Base-by-base conservation (phyloP, 2,797 vertebrate species). In the Coregonus ussuriensis region DNA sequence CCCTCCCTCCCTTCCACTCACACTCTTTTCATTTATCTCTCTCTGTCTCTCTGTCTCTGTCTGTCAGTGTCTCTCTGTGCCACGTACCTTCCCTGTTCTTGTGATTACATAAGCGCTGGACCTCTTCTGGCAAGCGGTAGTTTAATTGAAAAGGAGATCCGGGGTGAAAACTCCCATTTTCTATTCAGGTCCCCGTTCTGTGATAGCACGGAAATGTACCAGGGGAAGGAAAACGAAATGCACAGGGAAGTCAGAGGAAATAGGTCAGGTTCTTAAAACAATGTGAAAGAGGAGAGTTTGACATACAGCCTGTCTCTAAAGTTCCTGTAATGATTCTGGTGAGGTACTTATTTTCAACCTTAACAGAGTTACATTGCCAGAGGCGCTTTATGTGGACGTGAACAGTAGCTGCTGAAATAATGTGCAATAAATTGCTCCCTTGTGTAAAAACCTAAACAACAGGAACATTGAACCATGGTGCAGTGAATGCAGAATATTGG, bases 131-230 rank as follows among this genome's bases (percentile, higher is more conserved):
- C 88, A 86, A 82, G 84, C 65, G 78, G 79, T 84, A 85, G 87
- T 91, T 91, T 94, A 92, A 94, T 92, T 93, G 91, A 93, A 93
- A 92, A 91, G 86, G 83, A 89, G 89, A 91, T 91, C 88, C 77
- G 81, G 88, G 91, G 88, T 91, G 86, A 93, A 91, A 92, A 88
- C 87, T 89, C 90, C 82, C 80, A 79, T 87, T 90, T 82, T n/a
- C 86, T 84, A 88, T 93, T 87, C 88, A 89, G 85, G 80, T 86
- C 85, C 88, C 83, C 80, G 77, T 90, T 90, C 84, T 88, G 83
- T 90, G 85, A 89, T 91, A 86, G 88, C 87, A 82, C 31, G 68
- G 86, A 89, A 88, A 85, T 80, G 82, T 83, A 89, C 82, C 83
- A 82, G 76, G 80, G 77, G 84, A 85, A 87, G 83, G 73, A 80